Conservation (phyloP, 1,140 invertebrate genomes). For the Magallana gigas region DNA sequence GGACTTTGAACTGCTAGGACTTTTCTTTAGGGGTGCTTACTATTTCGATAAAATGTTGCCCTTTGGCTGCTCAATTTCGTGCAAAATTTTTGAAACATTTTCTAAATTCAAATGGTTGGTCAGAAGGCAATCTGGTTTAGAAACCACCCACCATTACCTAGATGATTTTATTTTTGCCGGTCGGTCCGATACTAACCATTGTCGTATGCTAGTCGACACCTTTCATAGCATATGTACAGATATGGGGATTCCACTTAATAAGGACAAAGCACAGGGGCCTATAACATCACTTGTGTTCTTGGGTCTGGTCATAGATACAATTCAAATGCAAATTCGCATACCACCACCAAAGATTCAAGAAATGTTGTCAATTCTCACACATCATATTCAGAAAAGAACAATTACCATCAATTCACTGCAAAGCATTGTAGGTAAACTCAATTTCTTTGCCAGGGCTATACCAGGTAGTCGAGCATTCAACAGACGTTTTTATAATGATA, state of each 20-base stretch:
- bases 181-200: neutral
- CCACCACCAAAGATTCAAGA: neutral
- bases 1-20: slow-evolving; percentile 44
- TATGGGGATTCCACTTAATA: slow-evolving; percentile 37
- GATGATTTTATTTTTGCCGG: slow-evolving; percentile 46
- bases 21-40: slow-evolving; percentile 27
- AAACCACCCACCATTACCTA: slow-evolving; percentile 41
- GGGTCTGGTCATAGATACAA: slow-evolving; percentile 47
- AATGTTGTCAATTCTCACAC: neutral
- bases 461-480: slow-evolving; percentile 39
- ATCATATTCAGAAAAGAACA: slow-evolving; percentile 28
- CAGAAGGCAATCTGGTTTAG: neutral
- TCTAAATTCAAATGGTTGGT: slow-evolving; percentile 20
- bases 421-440: slow-evolving; percentile 50
- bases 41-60: slow-evolving; percentile 48
- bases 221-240: slow-evolving; percentile 2
- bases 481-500: slow-evolving; percentile 52
- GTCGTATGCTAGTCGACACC: neutral
- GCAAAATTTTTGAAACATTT: slow-evolving; percentile 35
- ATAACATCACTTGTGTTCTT: slow-evolving; percentile 24
- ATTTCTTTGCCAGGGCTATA: slow-evolving; percentile 45
- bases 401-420: slow-evolving; percentile 38
- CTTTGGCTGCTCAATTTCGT: slow-evolving; percentile 41
- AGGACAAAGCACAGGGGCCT: slow-evolving; percentile 37
- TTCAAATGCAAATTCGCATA: slow-evolving; percentile 37